Conservation (phyloP, 1,140 invertebrate species). For the Drosophila kepulauana region DNA sequence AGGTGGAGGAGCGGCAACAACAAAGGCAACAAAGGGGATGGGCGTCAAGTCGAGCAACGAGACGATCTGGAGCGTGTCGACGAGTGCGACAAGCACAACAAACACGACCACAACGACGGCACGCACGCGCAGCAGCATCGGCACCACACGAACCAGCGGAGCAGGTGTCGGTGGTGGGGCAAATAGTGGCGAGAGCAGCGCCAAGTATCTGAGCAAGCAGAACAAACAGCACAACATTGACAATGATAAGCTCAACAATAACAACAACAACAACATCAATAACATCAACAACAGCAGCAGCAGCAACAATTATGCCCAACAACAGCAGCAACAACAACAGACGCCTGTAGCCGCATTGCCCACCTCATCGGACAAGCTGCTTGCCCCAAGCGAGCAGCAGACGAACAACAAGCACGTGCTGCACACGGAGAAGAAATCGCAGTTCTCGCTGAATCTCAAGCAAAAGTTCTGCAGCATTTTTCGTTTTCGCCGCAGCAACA, state of each 20-base stretch:
- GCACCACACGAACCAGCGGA: conserved; percentile 55
- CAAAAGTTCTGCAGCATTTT: conserved; percentile 94
- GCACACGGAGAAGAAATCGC: conserved; percentile 77
- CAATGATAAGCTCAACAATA: conserved; percentile 84
- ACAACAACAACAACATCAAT: conserved; percentile 80
- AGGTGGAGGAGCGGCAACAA: conserved; percentile 47
- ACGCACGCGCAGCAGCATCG: conserved; percentile 66
- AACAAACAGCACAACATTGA: conserved; percentile 69
- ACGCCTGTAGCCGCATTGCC: conserved; percentile 18
- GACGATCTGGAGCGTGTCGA: conserved; percentile 76
- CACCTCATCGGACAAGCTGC: conserved; percentile 28
- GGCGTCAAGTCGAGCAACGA: conserved; percentile 75
- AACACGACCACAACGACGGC: conserved; percentile 59
- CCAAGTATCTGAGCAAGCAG: conserved; percentile 71
- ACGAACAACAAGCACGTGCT: conserved; percentile 84
- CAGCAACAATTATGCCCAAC: conserved; percentile 33
- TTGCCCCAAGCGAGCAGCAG: conserved; percentile 34
- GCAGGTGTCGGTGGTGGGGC: conserved; percentile 76
- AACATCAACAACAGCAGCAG: conserved; percentile 48
- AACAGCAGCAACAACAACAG: conserved; percentile 34
- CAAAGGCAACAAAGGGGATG: conserved; percentile 25
- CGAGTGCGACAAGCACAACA: conserved; percentile 52
- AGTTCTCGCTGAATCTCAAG: conserved; percentile 89
- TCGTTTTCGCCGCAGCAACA: conserved; percentile 88
- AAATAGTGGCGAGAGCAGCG: conserved; percentile 82